These are phyloP conservation scores for Elymnias hypermnestra DNA, from an alignment of 1,140 invertebrate species.

Conservation along the genomic window DNA sequence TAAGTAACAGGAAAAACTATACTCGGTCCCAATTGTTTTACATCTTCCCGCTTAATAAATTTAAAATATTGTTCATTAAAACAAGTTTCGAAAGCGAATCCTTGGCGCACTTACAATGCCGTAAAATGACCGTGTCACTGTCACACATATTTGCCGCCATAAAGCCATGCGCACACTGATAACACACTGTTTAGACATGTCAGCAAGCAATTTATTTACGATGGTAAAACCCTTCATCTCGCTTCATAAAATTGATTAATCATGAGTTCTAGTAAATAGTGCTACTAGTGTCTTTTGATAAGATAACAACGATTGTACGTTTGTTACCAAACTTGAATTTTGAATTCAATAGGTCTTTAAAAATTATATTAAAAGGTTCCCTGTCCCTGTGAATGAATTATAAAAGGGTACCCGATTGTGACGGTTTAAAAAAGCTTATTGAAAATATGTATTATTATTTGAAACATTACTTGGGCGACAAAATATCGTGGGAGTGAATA, in stretches of 20 bases:
- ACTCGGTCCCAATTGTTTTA: too few relatives aligned
- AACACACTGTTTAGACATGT: conserved; percentile 43
- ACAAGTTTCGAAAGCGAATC: conserved; percentile 27
- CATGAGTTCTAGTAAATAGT: conserved; percentile 34
- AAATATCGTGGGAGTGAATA: too few relatives aligned
- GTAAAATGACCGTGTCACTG: conserved; percentile 44
- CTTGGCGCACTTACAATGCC: conserved; percentile 31
- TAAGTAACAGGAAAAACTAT: too few relatives aligned
- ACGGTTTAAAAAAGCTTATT: too few relatives aligned
- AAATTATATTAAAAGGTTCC: too few relatives aligned
- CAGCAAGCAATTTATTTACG: conserved; percentile 44
- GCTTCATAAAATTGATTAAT: conserved; percentile 51
- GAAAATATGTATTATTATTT: too few relatives aligned
- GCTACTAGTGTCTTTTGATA: conserved; percentile 40
- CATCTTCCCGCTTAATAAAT: too few relatives aligned
- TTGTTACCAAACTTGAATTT: neutral
- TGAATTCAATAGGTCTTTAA: too few relatives aligned
- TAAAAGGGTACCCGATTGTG: too few relatives aligned
- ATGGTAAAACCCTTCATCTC: conserved; percentile 45
- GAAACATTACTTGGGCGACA: too few relatives aligned
- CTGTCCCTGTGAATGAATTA: too few relatives aligned
- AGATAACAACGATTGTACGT: conserved; percentile 16
- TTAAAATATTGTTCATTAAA: neutral
- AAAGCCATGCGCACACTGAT: conserved; percentile 35
- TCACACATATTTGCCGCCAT: conserved; percentile 36